Evolutionary conservation across 2,888 invertebrate species (phyloP).

Genomic region (Diachrysia chrysitis): DNA sequence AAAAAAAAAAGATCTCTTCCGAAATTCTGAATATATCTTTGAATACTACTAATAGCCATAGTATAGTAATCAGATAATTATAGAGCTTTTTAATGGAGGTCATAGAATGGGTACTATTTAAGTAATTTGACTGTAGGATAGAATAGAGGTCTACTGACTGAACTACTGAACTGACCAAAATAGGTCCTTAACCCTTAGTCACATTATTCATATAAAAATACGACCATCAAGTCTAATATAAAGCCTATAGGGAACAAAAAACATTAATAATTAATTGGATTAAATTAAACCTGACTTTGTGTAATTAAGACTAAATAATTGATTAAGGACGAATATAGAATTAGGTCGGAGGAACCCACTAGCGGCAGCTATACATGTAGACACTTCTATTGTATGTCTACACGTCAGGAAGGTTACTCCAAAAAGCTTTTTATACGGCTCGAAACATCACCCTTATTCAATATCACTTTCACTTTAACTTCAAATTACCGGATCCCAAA

Average conservation of each 20-base stretch:
- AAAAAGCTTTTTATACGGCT: constrained; percentile 30
- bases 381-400: constrained; percentile 24
- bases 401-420: constrained; percentile 17
- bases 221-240: neutral
- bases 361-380: constrained; percentile 24
- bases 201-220: neutral
- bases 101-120: too few relatives aligned
- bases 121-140: too few relatives aligned
- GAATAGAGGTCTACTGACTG: too few relatives aligned
- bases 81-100: too few relatives aligned
- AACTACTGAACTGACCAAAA: too few relatives aligned
- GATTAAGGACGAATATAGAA: constrained; percentile 48
- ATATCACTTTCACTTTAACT: constrained; percentile 33
- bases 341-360: constrained; percentile 28
- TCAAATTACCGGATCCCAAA: constrained; percentile 27
- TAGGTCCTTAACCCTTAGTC: too few relatives aligned
- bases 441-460: constrained; percentile 15
- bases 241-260: neutral
- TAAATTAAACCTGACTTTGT: constrained; percentile 17
- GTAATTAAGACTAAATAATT: constrained; percentile 47
- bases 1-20: too few relatives aligned
- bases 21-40: too few relatives aligned
- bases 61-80: too few relatives aligned
- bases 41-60: too few relatives aligned
- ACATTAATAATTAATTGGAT: neutral